Evolutionary conservation across 2,797 vertebrate genomes (phyloP).

Genomic region (Lophura swinhoii): DNA sequence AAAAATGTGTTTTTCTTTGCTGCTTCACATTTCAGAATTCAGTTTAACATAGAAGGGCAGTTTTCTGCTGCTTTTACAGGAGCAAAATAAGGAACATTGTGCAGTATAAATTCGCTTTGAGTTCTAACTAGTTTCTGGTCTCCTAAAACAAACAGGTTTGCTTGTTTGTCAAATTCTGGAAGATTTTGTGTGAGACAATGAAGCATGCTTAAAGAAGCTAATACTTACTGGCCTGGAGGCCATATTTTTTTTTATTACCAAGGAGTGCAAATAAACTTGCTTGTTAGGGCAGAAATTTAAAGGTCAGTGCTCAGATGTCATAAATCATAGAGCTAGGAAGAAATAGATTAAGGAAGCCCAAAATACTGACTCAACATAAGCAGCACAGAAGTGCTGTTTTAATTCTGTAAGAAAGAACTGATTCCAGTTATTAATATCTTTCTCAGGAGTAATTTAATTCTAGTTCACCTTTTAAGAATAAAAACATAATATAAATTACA

Average conservation of each 20-base stretch:
- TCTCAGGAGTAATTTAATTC: conserved; percentile 34
- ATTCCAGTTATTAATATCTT: conserved; percentile 45
- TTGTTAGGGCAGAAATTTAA: conserved; percentile 64
- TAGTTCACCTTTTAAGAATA: background rate
- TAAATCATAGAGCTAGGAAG: conserved; percentile 55
- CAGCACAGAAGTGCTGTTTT: conserved; percentile 15
- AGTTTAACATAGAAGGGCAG: background rate
- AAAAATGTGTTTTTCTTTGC: background rate
- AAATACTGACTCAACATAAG: conserved; percentile 47
- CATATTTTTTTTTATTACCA: conserved; percentile 47
- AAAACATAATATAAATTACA: background rate
- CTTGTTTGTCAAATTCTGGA: conserved; percentile 2
- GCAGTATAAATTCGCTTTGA: conserved; percentile 9
- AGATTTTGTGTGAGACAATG: background rate
- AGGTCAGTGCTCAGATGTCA: conserved; percentile 46
- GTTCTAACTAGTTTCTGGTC: too few species aligned
- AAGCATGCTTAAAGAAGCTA: conserved; percentile 27
- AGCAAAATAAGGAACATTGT: background rate
- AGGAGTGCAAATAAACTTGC: conserved; percentile 50
- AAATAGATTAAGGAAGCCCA: conserved; percentile 43
- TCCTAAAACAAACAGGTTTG: background rate
- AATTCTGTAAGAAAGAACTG: conserved; percentile 35
- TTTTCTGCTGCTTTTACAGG: background rate
- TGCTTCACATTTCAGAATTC: background rate
- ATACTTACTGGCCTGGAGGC: conserved; percentile 22